A percentile compares a stretch with the other conserved stretches of the same genome.
Conservation (phyloP, 2,113 vertebrate species). For the Sisor rabdophorus region DNA sequence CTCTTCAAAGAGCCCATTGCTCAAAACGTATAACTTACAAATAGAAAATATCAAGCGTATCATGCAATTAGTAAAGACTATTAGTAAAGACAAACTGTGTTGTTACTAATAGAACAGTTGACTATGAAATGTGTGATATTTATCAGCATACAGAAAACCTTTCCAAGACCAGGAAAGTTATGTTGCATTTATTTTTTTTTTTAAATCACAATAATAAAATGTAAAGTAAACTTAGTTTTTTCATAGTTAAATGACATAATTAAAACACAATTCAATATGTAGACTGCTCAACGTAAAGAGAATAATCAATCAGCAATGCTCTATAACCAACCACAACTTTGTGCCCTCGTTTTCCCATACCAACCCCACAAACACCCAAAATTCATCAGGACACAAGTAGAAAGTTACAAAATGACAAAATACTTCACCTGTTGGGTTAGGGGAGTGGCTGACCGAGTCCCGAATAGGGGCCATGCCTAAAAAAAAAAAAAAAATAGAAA, state of each 20-base stretch:
- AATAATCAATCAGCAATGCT: neutral
- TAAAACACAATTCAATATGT: too few species aligned
- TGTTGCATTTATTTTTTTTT: neutral
- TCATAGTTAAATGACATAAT: too few species aligned
- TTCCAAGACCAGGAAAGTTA: neutral
- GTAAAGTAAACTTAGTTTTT: neutral
- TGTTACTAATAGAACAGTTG: too few species aligned
- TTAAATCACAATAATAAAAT: neutral
- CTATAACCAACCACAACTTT: too few species aligned
- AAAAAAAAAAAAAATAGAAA: slow-evolving; percentile 65
- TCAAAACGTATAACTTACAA: neutral
- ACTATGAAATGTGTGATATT: too few species aligned
- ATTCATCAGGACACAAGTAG: neutral
- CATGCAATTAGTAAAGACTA: too few species aligned
- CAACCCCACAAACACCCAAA: neutral
- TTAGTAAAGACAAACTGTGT: too few species aligned
- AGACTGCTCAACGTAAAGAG: too few species aligned
- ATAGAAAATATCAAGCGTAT: too few species aligned
- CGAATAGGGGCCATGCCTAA: slow-evolving; percentile 94
- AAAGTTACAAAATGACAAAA: slow-evolving; percentile 33
- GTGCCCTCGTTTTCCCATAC: too few species aligned
- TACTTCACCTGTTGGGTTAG: slow-evolving; percentile 90
- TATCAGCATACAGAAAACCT: neutral
- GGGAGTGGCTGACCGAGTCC: slow-evolving; percentile 95
- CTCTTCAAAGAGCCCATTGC: neutral